A percentile compares a stretch with the other conserved stretches of the same genome.
phyloP scores from a whole-genome alignment of 30 jellyfish, hydroid and myxozoan genomes.

The Phacellophora camtschatica region DNA sequence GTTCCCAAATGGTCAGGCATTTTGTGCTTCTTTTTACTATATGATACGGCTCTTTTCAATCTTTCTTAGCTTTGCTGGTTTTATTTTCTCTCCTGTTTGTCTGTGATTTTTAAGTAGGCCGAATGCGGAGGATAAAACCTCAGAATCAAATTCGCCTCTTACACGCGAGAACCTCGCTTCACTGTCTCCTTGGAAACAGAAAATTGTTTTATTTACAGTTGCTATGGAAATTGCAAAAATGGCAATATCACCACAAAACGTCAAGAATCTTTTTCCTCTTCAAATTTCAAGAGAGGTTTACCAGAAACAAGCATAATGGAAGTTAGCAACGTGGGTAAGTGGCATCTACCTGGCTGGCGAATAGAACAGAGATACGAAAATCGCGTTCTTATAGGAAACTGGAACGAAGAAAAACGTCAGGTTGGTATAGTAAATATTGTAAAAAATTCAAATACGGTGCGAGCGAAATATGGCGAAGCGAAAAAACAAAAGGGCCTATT shows the following conservation, averaged over 20 bases:
- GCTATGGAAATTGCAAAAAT: constrained; percentile 3
- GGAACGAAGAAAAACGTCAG: constrained; percentile 97
- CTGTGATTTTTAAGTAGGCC: no score
- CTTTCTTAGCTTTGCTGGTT: no score
- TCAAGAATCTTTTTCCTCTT: no score
- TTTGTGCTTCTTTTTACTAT: not conserved
- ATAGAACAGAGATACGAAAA: constrained; percentile 82
- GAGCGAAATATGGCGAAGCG: no score
- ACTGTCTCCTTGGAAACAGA: constrained; percentile 21
- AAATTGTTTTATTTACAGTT: not conserved
- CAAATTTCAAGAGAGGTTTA: no score
- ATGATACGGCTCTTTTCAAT: no score
- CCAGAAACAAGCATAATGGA: no score
- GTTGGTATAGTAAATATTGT: no score
- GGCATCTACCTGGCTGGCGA: constrained; percentile 96
- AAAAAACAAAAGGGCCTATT: no score
- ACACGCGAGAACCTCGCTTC: not conserved
- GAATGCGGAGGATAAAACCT: constrained; percentile 13
- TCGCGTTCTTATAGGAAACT: constrained; percentile 84
- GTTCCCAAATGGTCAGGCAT: constrained; percentile 98
- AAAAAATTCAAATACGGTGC: no score
- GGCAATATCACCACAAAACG: not conserved
- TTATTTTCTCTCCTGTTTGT: no score
- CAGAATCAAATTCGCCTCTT: not conserved
- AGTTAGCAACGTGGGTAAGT: no score